Evolutionary conservation across 2,888 invertebrate species (phyloP), one percentile per base, ranked within the genome.

Genomic region (Ornithoptera alexandrae): DNA sequence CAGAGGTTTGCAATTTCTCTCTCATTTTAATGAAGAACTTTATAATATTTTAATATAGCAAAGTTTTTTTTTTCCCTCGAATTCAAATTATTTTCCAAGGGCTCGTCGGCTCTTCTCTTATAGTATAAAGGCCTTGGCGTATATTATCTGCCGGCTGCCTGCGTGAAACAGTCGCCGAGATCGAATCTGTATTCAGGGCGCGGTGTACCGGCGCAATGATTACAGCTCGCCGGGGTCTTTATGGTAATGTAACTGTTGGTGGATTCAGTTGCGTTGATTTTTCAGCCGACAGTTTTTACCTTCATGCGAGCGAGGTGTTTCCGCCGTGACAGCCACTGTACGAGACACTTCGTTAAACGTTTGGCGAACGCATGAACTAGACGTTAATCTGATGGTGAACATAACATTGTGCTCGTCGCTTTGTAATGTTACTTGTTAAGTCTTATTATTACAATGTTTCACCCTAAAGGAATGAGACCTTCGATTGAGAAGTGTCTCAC

Each of bases 251-350:
- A 73, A 80, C 80, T 77, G 83, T 77, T 81, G 81, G 83, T 46
- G 84, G 86, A 84, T 88, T 88, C 86, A 86, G 85, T 87, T 84
- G 84, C 84, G 81, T 85, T 85, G 85, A 85, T 86, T 88, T 85
- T 66, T 66, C 66, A 62, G 10, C 57, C 62, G 46, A 20, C 46
- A 30, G 20, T 39, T 65, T 65, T 65, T 46, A 65, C 50, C 30
- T 62, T 62, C 20, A 62, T 46, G 24, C 58, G 10, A 24, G 12
- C n/a, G 36, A 53, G 6, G 12, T 15, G 46, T 12, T 46, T 15
- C 46, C 46, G 46, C 4, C 15, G 12, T 10, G 2, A 15, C 15
- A 46, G 46, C 15, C 12, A 46, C 15, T 46, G 4, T 15, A 10
- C 4, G 12, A 1, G 46, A 15, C 15, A 12, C 15, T 46, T 12